Percentiles rank a stretch among this genome's conserved stretches.
phyloP scores from a whole-genome alignment of 1,140 invertebrate genomes.

The Habropoda laboriosa region DNA sequence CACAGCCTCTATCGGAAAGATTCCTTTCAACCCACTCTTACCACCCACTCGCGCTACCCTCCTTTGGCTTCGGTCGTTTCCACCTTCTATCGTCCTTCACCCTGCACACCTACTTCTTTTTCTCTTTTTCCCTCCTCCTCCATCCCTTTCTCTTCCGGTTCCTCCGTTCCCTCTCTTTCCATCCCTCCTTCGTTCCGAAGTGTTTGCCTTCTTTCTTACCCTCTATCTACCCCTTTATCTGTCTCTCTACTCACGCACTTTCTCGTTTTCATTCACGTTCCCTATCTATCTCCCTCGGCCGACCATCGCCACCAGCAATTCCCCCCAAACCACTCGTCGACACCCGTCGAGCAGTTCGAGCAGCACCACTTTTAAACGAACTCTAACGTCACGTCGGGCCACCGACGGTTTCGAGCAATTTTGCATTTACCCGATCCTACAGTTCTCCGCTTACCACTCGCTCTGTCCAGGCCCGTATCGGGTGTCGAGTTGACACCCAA shows the following conservation, averaged over 20 bases:
- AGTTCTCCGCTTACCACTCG: constrained; percentile 6
- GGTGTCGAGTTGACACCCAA: constrained; percentile 43
- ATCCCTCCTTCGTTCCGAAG: background rate
- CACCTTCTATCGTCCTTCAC: constrained; percentile 21
- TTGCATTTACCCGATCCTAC: constrained; percentile 38
- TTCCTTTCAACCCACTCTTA: constrained; percentile 33
- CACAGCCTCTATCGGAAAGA: constrained; percentile 46
- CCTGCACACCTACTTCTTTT: background rate
- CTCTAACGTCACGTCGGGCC: constrained; percentile 38
- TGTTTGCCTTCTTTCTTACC: constrained; percentile 3
- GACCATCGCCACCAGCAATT: background rate
- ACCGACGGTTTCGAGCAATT: constrained; percentile 45
- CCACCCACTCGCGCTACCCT: background rate
- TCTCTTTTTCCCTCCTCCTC: background rate
- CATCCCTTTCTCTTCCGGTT: background rate
- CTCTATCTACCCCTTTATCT: background rate
- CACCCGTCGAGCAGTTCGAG: constrained; percentile 30
- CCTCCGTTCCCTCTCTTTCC: background rate
- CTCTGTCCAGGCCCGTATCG: constrained; percentile 28
- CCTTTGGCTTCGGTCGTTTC: constrained; percentile 23
- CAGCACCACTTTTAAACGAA: constrained; percentile 32
- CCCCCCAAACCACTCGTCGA: constrained; percentile 4
- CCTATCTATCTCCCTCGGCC: background rate
- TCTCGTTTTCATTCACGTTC: background rate
- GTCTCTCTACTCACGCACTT: background rate